Conservation (phyloP, 2,888 invertebrate species). For the Caenorhabditis afra region DNA sequence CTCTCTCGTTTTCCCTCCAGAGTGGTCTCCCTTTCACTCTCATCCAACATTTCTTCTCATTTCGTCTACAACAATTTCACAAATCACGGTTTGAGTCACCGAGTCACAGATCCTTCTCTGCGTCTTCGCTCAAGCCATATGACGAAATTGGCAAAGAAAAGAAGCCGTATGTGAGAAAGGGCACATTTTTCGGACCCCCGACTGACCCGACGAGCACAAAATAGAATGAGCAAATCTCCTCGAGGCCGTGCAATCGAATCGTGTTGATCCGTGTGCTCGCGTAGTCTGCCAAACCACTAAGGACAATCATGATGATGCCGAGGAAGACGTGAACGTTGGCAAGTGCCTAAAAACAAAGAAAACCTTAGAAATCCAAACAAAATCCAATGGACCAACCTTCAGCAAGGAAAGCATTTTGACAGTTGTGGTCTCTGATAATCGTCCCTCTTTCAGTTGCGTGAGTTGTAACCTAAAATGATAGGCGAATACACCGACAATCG, state of each 20-base stretch:
- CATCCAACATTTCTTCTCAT: not conserved
- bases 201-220: slow-evolving; percentile 75
- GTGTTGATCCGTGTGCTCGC: slow-evolving; percentile 73
- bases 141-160: not conserved
- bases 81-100: slow-evolving; percentile 39
- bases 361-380: not conserved
- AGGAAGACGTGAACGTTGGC: slow-evolving; percentile 76
- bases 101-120: not conserved
- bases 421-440: slow-evolving; percentile 66
- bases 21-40: not conserved
- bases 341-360: slow-evolving; percentile 65
- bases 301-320: slow-evolving; percentile 72
- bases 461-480: slow-evolving; percentile 67
- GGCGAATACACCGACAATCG: slow-evolving; percentile 1
- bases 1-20: not conserved
- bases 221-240: slow-evolving; percentile 76
- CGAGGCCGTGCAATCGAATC: slow-evolving; percentile 70
- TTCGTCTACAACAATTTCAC: slow-evolving; percentile 1
- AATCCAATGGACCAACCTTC: slow-evolving; percentile 48
- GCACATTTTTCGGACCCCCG: slow-evolving; percentile 5
- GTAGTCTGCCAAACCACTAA: slow-evolving; percentile 75
- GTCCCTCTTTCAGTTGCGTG: slow-evolving; percentile 63
- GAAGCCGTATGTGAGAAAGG: not conserved
- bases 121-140: not conserved
- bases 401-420: slow-evolving; percentile 67